Conservation (phyloP, 2,888 invertebrate genomes). For the Argynnis bischoffii region DNA sequence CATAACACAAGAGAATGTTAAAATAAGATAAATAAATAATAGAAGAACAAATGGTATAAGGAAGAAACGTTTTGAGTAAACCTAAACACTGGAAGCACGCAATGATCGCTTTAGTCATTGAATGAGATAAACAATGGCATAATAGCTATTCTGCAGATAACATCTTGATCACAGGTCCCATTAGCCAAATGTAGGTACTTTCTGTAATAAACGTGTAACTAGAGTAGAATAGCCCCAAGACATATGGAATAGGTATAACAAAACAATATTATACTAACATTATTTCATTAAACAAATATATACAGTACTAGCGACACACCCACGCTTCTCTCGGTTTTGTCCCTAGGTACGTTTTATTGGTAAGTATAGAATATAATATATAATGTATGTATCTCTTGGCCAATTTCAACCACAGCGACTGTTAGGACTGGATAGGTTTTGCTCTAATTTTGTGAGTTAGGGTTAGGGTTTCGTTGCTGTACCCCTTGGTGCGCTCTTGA, state of each 20-base stretch:
- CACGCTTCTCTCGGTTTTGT: too few relatives aligned
- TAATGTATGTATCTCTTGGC: too few relatives aligned
- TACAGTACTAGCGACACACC: too few relatives aligned
- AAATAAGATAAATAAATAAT: constrained; percentile 9
- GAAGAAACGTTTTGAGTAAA: constrained; percentile 42
- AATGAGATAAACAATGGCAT: constrained; percentile 58
- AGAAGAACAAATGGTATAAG: constrained; percentile 41
- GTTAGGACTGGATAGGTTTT: too few relatives aligned
- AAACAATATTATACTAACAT: background rate
- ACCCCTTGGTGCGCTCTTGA: too few relatives aligned
- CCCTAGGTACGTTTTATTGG: too few relatives aligned
- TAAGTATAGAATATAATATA: too few relatives aligned
- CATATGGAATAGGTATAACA: background rate
- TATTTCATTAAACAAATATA: too few relatives aligned
- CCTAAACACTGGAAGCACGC: constrained; percentile 62
- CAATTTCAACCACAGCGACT: too few relatives aligned
- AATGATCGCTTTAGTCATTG: constrained; percentile 61
- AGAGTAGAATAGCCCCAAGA: background rate
- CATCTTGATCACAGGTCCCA: constrained; percentile 53
- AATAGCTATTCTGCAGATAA: constrained; percentile 50
- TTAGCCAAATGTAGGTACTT: constrained; percentile 43
- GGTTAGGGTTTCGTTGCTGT: too few relatives aligned
- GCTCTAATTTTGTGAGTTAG: too few relatives aligned
- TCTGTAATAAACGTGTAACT: constrained; percentile 22
- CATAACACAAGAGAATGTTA: background rate